Evolutionary conservation across 2,797 vertebrate genomes (phyloP).

Genomic region (Notolabrus celidotus): DNA sequence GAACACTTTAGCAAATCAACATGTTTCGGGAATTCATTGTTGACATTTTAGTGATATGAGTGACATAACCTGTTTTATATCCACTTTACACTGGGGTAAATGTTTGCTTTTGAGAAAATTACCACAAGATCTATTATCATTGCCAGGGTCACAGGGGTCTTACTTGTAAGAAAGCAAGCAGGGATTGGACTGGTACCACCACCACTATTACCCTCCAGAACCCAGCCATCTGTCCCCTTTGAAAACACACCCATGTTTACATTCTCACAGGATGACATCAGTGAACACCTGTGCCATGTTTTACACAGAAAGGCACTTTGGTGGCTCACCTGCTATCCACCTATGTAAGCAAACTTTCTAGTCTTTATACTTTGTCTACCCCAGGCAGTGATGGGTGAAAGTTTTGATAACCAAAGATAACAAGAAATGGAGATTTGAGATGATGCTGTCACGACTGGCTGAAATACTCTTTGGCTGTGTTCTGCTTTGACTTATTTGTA

Average conservation of each 20-base stretch:
- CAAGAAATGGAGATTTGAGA: constrained; percentile 34
- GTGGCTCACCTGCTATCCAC: constrained; percentile 73
- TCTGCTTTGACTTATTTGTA: constrained; percentile 32
- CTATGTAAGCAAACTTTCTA: constrained; percentile 66
- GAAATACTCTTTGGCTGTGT: constrained; percentile 13
- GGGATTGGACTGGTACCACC: constrained; percentile 56
- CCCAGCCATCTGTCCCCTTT: constrained; percentile 68
- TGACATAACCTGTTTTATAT: constrained; percentile 41
- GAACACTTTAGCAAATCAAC: too few species aligned
- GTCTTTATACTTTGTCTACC: constrained; percentile 55
- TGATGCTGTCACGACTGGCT: constrained; percentile 26
- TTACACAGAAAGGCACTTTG: constrained; percentile 55
- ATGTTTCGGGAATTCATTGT: not conserved
- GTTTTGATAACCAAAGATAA: constrained; percentile 53
- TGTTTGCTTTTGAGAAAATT: constrained; percentile 60
- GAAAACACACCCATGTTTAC: constrained; percentile 78
- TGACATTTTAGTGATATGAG: constrained; percentile 37
- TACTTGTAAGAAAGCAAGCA: constrained; percentile 31
- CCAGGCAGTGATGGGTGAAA: constrained; percentile 35
- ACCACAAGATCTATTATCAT: constrained; percentile 60
- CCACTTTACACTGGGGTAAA: constrained; percentile 49
- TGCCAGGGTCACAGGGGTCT: constrained; percentile 52
- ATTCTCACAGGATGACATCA: constrained; percentile 77
- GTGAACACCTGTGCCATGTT: constrained; percentile 77
- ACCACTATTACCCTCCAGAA: constrained; percentile 47